Base-by-base conservation (phyloP, 2,888 invertebrate genomes). In the Ennomos fuscantarius region DNA sequence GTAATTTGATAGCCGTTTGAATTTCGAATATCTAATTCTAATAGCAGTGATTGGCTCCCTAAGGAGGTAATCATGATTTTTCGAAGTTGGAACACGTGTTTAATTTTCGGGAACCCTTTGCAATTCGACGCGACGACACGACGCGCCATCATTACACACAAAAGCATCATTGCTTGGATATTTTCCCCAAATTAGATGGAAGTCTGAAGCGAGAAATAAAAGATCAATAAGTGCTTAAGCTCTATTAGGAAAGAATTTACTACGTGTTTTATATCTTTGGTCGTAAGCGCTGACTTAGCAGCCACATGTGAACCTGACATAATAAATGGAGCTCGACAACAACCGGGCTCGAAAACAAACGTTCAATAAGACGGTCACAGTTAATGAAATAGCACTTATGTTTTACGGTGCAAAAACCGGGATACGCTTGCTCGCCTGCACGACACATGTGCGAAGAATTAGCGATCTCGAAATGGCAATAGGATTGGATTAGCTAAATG, bases 51-150 rank as follows among this genome's bases (percentile, higher is more conserved):
- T 90, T 91, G 90, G 87, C 86, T 91, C 92, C 92, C 87, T 80
- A 66, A 87, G 90, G 92, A 89, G 86, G 84, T 84, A 89, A 92
- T 91, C 88, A 88, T 79, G 87, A 90, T 86, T 89, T 90, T 88
- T 86, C 76, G 81, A 87, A 84, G 79, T 84, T 82, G 70, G 86
- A 86, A 87, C 92, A 91, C 90, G 91, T 90, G 92, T 89, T 89
- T 86, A 84, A 84, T 84, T 87, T 85, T 80, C 76, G 56, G 70
- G 70, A 80, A 85, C 89, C 86, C 80, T 74, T 80, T 77, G 89
- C 85, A 88, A 90, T 81, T 70, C 72, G 89, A 91, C 74, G 79
- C 88, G 35, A 43, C 44, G 47, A 11, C 68, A 67, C 46, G 12
- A 43, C 69, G 68, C 46, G n/a, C 37, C 68, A 68, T 73, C 73